phyloP scores from a whole-genome alignment of 2,113 vertebrate genomes.

The Plecturocebus donacophilus region DNA sequence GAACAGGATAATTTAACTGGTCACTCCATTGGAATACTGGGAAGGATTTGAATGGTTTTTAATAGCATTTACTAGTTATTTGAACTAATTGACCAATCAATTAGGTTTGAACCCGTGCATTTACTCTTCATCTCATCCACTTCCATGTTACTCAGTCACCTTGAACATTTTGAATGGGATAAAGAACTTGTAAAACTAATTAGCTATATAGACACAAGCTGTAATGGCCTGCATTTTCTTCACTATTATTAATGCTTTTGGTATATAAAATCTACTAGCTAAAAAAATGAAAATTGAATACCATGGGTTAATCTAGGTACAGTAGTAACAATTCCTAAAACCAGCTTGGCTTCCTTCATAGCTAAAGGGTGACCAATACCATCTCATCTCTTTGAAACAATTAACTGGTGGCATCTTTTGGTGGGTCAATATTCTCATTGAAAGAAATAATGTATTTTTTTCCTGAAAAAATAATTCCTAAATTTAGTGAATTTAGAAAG shows the following conservation, averaged over 20 bases:
- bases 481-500: neutral
- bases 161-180: neutral
- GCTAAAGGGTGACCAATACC: neutral
- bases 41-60: neutral
- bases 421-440: neutral
- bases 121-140: neutral
- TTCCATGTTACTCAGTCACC: neutral
- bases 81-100: constrained; percentile 10
- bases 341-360: neutral
- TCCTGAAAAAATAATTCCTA: neutral
- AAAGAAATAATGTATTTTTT: neutral
- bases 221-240: neutral
- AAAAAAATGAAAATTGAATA: constrained; percentile 19
- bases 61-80: neutral
- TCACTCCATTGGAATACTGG: neutral
- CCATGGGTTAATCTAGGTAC: neutral
- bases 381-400: constrained; percentile 25
- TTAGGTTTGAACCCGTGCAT: neutral
- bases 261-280: neutral
- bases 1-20: neutral
- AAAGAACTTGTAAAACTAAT: neutral
- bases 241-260: constrained; percentile 16
- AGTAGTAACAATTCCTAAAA: constrained; percentile 22
- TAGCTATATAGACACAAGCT: neutral
- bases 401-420: neutral